Base-by-base conservation (phyloP, 2,113 vertebrate genomes). In the Probosciger aterrimus region DNA sequence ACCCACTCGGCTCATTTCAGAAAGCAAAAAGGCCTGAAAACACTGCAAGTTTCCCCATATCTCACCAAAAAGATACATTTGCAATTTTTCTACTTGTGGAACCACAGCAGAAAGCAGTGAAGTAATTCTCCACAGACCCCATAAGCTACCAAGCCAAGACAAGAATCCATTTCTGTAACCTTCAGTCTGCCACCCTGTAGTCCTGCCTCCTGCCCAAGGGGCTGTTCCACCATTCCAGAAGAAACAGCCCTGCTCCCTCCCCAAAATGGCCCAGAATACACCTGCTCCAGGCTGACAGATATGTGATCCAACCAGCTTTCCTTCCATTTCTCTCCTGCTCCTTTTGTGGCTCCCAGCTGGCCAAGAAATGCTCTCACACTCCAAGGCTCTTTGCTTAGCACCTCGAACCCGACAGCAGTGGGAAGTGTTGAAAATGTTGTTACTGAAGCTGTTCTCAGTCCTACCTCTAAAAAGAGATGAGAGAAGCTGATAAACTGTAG, bases 261-360 rank as follows among this genome's bases (percentile, higher is more conserved):
- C 31, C 68, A 41, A 2, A 43, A 18, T 1, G 0, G 24, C 22
- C 25, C 2, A 1, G 17, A 49, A 50, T 2, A 39, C 3, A 25
- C 18, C 31, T 30, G 28, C 35, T 52, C 55, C 37, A 64, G 20
- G n/a, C 44, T n/a, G 28, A 44, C 1, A 3, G 49, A 41, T 39
- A 39, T 9, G 59, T 3, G 67, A 67, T n/a, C 52, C n/a, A 25
- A 31, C 9, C 64, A 35, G 39, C 71, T 46, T 47, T 14, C 35
- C 53, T 44, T 6, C 64, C 23, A 11, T 31, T n/a, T 22, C 64
- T 33, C 64, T 31, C 24, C 23, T 7, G 2, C 18, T 52, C 59
- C 4, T 28, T 35, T 22, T 39, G 65, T 2, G 1, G 64, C 64
- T 92, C 59, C 47, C 43, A 47, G 62, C 82, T 79, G 50, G 57